Evolutionary conservation across 1,140 invertebrate genomes (phyloP), one percentile per base, ranked within the genome.

Genomic region (Episyrphus balteatus): DNA sequence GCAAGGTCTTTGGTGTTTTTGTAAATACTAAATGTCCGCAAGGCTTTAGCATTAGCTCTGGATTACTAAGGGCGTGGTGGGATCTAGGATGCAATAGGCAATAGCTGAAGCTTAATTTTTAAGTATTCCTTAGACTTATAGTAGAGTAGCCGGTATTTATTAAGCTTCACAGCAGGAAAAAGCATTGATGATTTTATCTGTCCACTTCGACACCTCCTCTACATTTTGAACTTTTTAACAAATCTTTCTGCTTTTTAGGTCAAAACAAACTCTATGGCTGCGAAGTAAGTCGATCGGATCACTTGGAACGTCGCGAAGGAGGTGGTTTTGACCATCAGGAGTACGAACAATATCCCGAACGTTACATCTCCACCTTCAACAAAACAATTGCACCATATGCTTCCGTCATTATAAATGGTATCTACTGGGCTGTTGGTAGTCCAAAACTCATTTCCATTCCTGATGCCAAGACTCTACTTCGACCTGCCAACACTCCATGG

Each of bases 341-440:
- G 61, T 99, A 95, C 69, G 87, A 93, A 44, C 78, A 88, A 53
- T 81, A 89, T 68, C 96, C 97, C 3, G 88, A 96, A 57, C 73
- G 81, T 59, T 99, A 98, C 62, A 90, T 89, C 48, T 98, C 95
- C 9, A 93, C 87, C 5, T 99, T 99, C 67, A 91, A 88, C 51
- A 89, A 93, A 63, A 95, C 90, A 79, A 95, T 99, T 53, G 97
- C 96, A 0, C 93, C 96, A 0, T 98, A 95, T 66, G 93, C 95
- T 0, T 95, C 92, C 0, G 89, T 96, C 0, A 88, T 99, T 42
- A 78, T 99, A 3, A 99, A 99, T 65, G 92, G 97, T 8, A 98
- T 99, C 52, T 99, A 98, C 69, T 99, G 94, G 93, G 94, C 92
- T 0, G 86, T 93, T 1, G 91, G 90, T 60, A 92, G 92, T 41